A percentile compares a stretch with the other conserved stretches of the same genome.
phyloP scores from a whole-genome alignment of 2,113 vertebrate genomes.

The Probosciger aterrimus region DNA sequence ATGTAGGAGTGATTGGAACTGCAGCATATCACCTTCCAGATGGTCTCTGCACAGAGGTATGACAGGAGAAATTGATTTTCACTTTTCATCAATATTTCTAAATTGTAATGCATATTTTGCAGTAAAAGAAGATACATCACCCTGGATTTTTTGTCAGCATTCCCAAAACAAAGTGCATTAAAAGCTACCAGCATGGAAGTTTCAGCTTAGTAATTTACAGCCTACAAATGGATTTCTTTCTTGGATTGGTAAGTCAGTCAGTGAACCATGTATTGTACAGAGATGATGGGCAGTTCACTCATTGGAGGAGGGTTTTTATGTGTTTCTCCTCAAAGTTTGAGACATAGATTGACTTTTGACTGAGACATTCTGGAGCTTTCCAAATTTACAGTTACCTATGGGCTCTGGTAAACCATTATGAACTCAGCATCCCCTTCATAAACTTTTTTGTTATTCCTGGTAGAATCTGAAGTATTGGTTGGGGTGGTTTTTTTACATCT shows the following conservation, averaged over 20 bases:
- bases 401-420: not conserved
- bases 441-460: not conserved
- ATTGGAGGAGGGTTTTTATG: not conserved
- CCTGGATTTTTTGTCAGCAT: not conserved
- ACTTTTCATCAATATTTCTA: conserved; percentile 53
- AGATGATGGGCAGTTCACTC: not conserved
- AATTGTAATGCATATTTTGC: conserved; percentile 36
- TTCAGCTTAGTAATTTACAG: conserved; percentile 23
- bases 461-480: not conserved
- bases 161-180: conserved; percentile 24
- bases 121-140: conserved; percentile 12
- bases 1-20: not conserved
- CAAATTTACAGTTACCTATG: not conserved
- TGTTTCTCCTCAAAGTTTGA: not conserved
- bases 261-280: not conserved
- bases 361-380: not conserved
- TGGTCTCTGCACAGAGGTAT: conserved; percentile 22
- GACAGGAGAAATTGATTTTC: conserved; percentile 62
- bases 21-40: conserved; percentile 8
- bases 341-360: not conserved
- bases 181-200: not conserved
- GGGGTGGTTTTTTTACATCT: not conserved
- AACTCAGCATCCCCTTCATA: not conserved
- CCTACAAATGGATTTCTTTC: not conserved
- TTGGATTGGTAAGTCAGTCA: not conserved